Percentiles rank a stretch among this genome's conserved stretches.
These are phyloP conservation scores for Bombus superbus DNA, from an alignment of 1,140 invertebrate genomes.

Conservation along the genomic window DNA sequence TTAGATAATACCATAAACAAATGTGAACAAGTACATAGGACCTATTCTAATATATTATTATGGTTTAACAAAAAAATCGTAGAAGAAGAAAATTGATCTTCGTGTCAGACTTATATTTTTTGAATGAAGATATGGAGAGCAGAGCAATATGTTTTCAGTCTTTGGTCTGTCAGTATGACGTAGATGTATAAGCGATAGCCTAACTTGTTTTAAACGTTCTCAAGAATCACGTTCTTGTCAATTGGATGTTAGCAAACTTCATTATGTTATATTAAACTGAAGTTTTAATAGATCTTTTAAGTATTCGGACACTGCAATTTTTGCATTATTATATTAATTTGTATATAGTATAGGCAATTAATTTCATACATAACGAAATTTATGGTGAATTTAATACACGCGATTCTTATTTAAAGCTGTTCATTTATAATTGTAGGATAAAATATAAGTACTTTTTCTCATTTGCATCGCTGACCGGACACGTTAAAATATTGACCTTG, in stretches of 20 bases:
- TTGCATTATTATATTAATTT: constrained; percentile 46
- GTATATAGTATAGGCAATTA: constrained; percentile 51
- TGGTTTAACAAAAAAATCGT: constrained; percentile 71
- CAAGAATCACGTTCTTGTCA: constrained; percentile 57
- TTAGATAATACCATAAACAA: constrained; percentile 78
- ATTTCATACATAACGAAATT: constrained; percentile 34
- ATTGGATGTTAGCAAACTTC: constrained; percentile 32
- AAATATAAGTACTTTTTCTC: constrained; percentile 62
- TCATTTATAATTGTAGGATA: constrained; percentile 56
- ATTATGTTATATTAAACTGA: constrained; percentile 50
- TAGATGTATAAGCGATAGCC: constrained; percentile 67
- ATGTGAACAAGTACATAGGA: constrained; percentile 77
- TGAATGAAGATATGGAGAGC: constrained; percentile 69
- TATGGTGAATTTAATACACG: constrained; percentile 48
- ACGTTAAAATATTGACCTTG: constrained; percentile 56
- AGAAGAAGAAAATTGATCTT: constrained; percentile 71
- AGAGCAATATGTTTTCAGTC: constrained; percentile 76
- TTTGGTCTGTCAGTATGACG: constrained; percentile 65
- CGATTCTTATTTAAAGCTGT: constrained; percentile 55
- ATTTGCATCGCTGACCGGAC: constrained; percentile 58
- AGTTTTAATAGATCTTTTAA: constrained; percentile 33
- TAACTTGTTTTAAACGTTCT: constrained; percentile 71
- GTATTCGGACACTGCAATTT: constrained; percentile 27
- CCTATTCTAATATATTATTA: constrained; percentile 79
- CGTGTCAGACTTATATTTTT: constrained; percentile 80